Percentiles rank a stretch among this genome's conserved stretches.
These are phyloP conservation scores for Remorina albescens DNA, from an alignment of 2,797 vertebrate species.

Conservation along the genomic window DNA sequence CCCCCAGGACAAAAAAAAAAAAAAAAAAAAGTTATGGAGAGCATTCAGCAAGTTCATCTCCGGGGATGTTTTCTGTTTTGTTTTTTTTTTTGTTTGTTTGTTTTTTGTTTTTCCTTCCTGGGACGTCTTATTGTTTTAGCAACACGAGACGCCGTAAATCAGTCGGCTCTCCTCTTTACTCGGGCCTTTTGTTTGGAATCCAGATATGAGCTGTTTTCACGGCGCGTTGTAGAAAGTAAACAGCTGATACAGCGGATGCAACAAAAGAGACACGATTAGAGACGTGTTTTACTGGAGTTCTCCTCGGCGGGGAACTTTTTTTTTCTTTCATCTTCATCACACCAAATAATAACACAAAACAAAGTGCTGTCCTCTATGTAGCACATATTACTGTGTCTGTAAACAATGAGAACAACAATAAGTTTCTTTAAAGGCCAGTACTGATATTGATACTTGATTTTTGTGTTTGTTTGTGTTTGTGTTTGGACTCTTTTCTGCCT, in stretches of 20 bases:
- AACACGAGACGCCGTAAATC: slow-evolving; percentile 57
- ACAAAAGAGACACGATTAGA: not conserved
- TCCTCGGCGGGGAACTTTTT: not conserved
- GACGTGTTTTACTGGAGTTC: not conserved
- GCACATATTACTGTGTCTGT: not conserved
- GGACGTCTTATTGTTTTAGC: slow-evolving; percentile 65
- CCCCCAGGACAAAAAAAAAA: too few relatives aligned
- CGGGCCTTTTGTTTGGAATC: slow-evolving; percentile 43
- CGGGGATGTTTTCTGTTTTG: slow-evolving; percentile 53
- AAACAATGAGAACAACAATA: not conserved
- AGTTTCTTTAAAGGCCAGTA: slow-evolving; percentile 4
- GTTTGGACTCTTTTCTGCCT: slow-evolving; percentile 56
- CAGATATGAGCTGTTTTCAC: slow-evolving; percentile 47
- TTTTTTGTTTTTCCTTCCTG: slow-evolving; percentile 30
- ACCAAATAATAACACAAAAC: not conserved
- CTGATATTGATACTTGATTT: slow-evolving; percentile 27
- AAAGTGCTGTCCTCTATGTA: not conserved
- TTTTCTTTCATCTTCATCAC: not conserved
- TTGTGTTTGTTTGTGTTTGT: slow-evolving; percentile 63
- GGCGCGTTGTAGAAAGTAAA: slow-evolving; percentile 26
- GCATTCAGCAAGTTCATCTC: slow-evolving; percentile 63
- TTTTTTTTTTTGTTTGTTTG: slow-evolving; percentile 41
- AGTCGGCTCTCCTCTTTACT: slow-evolving; percentile 30
- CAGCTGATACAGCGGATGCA: slow-evolving; percentile 15
- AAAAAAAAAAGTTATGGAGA: too few relatives aligned